Percentiles rank a stretch among this genome's conserved stretches.
These are phyloP conservation scores for Athetis lepigone DNA, from an alignment of 2,888 invertebrate species.

Conservation along the genomic window DNA sequence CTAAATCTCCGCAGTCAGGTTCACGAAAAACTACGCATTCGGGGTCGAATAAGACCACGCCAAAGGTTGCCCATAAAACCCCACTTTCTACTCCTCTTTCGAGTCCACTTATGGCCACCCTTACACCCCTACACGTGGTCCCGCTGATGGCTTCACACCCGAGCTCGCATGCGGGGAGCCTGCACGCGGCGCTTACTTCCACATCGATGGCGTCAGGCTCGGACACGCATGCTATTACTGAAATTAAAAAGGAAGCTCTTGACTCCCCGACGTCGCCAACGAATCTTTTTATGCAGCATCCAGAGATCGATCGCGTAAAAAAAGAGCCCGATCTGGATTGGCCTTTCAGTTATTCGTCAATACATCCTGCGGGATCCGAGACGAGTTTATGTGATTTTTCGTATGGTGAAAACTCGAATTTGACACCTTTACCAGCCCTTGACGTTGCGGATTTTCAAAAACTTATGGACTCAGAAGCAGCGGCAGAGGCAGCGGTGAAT, in stretches of 20 bases:
- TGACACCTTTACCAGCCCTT: slow-evolving; percentile 69
- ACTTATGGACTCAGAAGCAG: slow-evolving; percentile 39
- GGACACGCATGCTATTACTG: slow-evolving; percentile 30
- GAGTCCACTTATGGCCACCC: slow-evolving; percentile 12
- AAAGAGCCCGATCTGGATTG: slow-evolving; percentile 78
- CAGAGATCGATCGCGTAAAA: slow-evolving; percentile 71
- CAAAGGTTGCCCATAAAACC: slow-evolving; percentile 13
- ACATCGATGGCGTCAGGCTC: neutral
- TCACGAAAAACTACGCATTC: slow-evolving; percentile 33
- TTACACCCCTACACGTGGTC: slow-evolving; percentile 10
- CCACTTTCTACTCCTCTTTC: slow-evolving; percentile 6
- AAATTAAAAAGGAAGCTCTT: slow-evolving; percentile 65
- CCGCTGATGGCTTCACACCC: slow-evolving; percentile 11
- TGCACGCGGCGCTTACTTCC: too few relatives aligned
- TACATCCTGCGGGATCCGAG: slow-evolving; percentile 68
- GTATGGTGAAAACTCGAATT: slow-evolving; percentile 77
- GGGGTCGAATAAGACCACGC: slow-evolving; percentile 18
- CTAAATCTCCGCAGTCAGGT: slow-evolving; percentile 14
- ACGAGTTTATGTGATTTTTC: slow-evolving; percentile 81
- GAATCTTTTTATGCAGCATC: slow-evolving; percentile 70
- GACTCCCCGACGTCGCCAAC: slow-evolving; percentile 33
- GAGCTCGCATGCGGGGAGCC: neutral
- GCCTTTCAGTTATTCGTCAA: slow-evolving; percentile 69
- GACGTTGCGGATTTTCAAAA: slow-evolving; percentile 79
- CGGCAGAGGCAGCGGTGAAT: slow-evolving; percentile 52